Conservation (phyloP, 2,113 vertebrate species). For the Prionailurus viverrinus region DNA sequence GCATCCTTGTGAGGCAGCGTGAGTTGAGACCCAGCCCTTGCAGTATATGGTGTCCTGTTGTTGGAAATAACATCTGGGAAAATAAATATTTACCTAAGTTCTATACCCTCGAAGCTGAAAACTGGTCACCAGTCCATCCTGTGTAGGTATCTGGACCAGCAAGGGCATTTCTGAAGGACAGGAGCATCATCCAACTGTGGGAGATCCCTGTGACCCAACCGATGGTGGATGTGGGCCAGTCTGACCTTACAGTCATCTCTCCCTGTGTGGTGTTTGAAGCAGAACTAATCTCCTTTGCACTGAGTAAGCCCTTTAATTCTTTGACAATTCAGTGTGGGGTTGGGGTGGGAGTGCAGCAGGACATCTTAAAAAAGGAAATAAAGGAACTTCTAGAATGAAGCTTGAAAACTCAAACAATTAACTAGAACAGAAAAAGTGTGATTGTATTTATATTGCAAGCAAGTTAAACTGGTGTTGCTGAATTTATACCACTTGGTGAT, state of each 20-base stretch:
- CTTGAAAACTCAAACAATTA: background rate
- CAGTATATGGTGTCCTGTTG: background rate
- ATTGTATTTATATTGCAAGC: background rate
- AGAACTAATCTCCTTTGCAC: background rate
- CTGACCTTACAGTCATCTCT: background rate
- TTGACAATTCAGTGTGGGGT: background rate
- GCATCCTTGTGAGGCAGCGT: background rate
- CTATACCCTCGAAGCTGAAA: background rate
- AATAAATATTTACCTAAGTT: background rate
- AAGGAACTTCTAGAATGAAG: background rate
- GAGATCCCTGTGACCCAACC: background rate
- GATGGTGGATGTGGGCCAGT: background rate
- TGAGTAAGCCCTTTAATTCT: background rate
- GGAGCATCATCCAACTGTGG: background rate
- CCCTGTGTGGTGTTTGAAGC: background rate
- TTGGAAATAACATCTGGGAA: background rate
- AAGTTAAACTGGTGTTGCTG: background rate
- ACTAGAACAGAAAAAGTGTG: background rate
- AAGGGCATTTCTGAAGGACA: fast-evolving
- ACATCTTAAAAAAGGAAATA: background rate
- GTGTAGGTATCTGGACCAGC: background rate
- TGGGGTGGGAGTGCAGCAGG: background rate
- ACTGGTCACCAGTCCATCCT: background rate
- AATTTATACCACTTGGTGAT: background rate
- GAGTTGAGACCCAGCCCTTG: background rate